Evolutionary conservation across 2,888 invertebrate species (phyloP).

Genomic region (Volucella zonaria): DNA sequence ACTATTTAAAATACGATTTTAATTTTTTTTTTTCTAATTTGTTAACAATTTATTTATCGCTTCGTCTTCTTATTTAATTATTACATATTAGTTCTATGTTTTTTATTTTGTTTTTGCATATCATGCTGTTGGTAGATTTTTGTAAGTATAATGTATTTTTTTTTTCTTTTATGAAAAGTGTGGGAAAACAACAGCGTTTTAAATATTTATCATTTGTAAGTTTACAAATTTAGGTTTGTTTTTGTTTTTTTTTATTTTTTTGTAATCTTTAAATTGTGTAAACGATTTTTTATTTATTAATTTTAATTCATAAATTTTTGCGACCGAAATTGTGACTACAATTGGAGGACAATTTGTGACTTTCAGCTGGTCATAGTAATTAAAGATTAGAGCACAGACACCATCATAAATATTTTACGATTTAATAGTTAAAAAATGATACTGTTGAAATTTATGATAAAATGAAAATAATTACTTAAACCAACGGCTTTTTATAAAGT

Average conservation of each 20-base stretch:
- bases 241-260: conserved; percentile 41
- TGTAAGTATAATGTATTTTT: not conserved
- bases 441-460: not conserved
- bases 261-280: conserved; percentile 46
- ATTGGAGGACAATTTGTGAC: conserved; percentile 53
- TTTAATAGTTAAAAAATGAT: not conserved
- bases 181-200: conserved; percentile 52
- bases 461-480: not conserved
- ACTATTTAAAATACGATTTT: conserved; percentile 65
- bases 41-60: conserved; percentile 47
- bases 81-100: conserved; percentile 27
- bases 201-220: conserved; percentile 11
- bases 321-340: conserved; percentile 71
- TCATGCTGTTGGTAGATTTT: conserved; percentile 31
- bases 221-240: conserved; percentile 1
- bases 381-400: too few relatives aligned
- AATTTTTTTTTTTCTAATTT: conserved; percentile 37
- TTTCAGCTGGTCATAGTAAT: not conserved
- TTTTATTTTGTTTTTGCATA: conserved; percentile 32
- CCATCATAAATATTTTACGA: too few relatives aligned
- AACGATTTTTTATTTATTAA: conserved; percentile 72
- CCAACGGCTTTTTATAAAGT: too few relatives aligned
- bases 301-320: conserved; percentile 73
- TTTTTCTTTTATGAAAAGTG: conserved; percentile 43
- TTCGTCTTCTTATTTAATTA: conserved; percentile 50